These are phyloP conservation scores for Xanthorhoe designata DNA, from an alignment of 2,888 invertebrate species.

Conservation along the genomic window DNA sequence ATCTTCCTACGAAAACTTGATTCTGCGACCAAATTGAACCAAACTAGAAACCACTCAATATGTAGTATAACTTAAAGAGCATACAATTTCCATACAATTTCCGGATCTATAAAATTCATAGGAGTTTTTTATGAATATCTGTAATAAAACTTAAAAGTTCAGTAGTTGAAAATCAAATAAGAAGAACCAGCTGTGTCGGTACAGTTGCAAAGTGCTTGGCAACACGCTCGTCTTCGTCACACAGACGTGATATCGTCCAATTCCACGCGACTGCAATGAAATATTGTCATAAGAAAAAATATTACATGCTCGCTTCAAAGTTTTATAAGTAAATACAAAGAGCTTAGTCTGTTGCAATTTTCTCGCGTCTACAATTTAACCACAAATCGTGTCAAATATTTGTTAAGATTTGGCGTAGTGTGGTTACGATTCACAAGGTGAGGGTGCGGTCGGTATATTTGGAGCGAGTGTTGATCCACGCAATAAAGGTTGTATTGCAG, in stretches of 20 bases:
- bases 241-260: constrained; percentile 63
- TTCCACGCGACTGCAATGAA: constrained; percentile 55
- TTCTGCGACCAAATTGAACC: constrained; percentile 12
- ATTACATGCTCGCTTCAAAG: constrained; percentile 42
- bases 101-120: background rate
- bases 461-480: constrained; percentile 69
- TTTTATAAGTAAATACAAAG: constrained; percentile 39
- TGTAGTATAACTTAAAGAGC: background rate
- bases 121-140: constrained; percentile 43
- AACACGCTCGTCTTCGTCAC: constrained; percentile 69
- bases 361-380: constrained; percentile 43
- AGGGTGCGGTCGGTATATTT: constrained; percentile 60
- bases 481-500: constrained; percentile 79
- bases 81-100: background rate
- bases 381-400: constrained; percentile 48
- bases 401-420: constrained; percentile 60
- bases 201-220: constrained; percentile 66
- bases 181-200: constrained; percentile 71
- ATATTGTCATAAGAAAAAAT: constrained; percentile 50
- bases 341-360: constrained; percentile 44
- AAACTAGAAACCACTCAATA: constrained; percentile 1
- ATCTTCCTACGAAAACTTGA: constrained; percentile 25
- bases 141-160: constrained; percentile 66
- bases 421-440: constrained; percentile 50
- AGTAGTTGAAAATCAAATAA: constrained; percentile 78